Evolutionary conservation across 2,888 invertebrate species (phyloP), one percentile per base, ranked within the genome.

Genomic region (Eutolmus rufibarbis): DNA sequence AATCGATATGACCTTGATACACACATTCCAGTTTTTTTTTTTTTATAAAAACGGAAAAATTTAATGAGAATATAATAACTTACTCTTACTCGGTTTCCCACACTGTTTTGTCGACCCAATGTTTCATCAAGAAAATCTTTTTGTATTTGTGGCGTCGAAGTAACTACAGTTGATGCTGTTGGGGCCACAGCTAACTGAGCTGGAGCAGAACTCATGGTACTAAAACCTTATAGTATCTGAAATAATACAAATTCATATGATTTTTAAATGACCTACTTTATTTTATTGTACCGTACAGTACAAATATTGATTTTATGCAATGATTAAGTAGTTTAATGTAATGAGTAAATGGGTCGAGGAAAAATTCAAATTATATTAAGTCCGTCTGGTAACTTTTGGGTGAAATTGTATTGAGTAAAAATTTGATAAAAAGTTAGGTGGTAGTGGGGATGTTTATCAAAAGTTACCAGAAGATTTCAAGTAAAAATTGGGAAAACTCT

Each of bases 161-260:
- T 87, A 87, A 89, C 90, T 90, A 91, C 91, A 90, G 90, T 90
- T 91, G 91, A 92, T 91, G 91, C 91, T 91, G 91, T 91, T 92
- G 91, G 92, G 91, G 92, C 92, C 89, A 92, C 91, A 89, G 92
- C 92, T 90, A 92, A 91, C 91, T 92, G 92, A 90, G 92, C 91
- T 91, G 92, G 93, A 89, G 91, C 92, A 91, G 92, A 92, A 92
- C 92, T 92, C 92, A 92, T 92, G 56, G 86, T 89, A 34, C 77
- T 87, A 66, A 87, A 79, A 86, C 78, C 86, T 87, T 86, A 88
- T 88, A 86, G 84, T 86, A 81, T 87, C 81, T 87, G 81, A 51
- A 87, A 81, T 37, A 46, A 46, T 16, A 87, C 34, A 77, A 34
- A 34, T 56, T n/a, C 1, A 46, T 79, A 46, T 14, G 9, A 40